Conservation (phyloP, 2,888 invertebrate genomes). For the Conomelus anceps region DNA sequence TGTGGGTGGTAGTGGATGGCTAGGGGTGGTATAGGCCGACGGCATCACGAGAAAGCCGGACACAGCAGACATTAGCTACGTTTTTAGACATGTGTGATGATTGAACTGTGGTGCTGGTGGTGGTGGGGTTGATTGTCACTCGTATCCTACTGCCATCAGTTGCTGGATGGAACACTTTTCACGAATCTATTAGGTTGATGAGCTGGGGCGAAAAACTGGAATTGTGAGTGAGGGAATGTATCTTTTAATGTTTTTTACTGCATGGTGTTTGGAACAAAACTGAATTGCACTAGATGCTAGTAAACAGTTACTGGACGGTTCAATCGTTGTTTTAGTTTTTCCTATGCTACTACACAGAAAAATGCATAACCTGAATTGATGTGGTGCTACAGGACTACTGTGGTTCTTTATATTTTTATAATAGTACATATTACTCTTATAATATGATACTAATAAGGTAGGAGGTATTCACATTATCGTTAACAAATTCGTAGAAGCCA, state of each 20-base stretch:
- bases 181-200: neutral
- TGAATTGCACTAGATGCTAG: neutral
- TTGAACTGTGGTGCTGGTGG: neutral
- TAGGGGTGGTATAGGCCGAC: neutral
- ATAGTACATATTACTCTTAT: too few relatives aligned
- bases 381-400: too few relatives aligned
- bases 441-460: too few relatives aligned
- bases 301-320: neutral
- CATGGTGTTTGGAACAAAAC: too few relatives aligned
- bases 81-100: neutral
- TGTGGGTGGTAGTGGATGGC: neutral
- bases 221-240: neutral
- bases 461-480: too few relatives aligned
- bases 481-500: too few relatives aligned
- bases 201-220: neutral
- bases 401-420: too few relatives aligned
- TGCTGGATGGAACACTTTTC: neutral
- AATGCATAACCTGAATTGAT: neutral
- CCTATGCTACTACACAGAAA: too few relatives aligned
- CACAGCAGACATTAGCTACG: neutral
- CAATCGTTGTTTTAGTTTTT: neutral
- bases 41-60: neutral
- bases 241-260: neutral
- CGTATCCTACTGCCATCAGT: neutral
- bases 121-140: neutral